Percentiles rank a stretch among this genome's conserved stretches.
These are phyloP conservation scores for Lucinisca nassula DNA, from an alignment of 2,888 invertebrate species.

Conservation along the genomic window DNA sequence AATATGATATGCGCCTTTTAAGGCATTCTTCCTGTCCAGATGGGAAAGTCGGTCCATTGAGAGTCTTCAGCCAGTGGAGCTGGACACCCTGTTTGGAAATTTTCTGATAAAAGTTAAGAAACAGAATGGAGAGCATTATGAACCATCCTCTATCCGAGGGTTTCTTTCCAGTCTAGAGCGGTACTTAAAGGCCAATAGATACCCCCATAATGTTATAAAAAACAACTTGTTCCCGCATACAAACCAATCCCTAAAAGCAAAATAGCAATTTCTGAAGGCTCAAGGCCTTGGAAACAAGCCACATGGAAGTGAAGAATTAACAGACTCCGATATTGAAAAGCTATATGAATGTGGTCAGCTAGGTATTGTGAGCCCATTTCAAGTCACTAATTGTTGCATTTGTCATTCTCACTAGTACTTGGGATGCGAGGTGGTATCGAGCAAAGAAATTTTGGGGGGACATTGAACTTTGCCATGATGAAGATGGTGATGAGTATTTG, in stretches of 20 bases:
- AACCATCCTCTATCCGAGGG: neutral
- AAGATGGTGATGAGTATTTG: slow-evolving; percentile 18
- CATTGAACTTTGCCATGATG: slow-evolving; percentile 15
- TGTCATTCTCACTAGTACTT: slow-evolving; percentile 12
- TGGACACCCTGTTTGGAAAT: neutral
- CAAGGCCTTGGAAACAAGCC: slow-evolving; percentile 22
- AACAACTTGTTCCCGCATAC: slow-evolving; percentile 22
- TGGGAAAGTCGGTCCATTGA: neutral
- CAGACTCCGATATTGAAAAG: slow-evolving; percentile 4
- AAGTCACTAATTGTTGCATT: slow-evolving; percentile 9
- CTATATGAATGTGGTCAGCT: slow-evolving; percentile 14
- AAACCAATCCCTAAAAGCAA: slow-evolving; percentile 15
- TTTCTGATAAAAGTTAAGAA: neutral
- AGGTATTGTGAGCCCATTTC: neutral
- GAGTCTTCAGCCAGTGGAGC: neutral
- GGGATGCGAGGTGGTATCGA: slow-evolving; percentile 29
- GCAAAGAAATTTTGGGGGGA: slow-evolving; percentile 8
- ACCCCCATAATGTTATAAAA: neutral
- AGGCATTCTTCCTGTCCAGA: neutral
- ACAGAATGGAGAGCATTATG: neutral
- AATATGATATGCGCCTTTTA: neutral
- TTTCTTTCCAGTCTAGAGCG: neutral
- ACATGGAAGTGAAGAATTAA: slow-evolving; percentile 15
- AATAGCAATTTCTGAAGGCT: slow-evolving; percentile 2
- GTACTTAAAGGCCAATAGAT: neutral